Base-by-base conservation (phyloP, 2,113 vertebrate genomes). In the Casuarius casuarius region DNA sequence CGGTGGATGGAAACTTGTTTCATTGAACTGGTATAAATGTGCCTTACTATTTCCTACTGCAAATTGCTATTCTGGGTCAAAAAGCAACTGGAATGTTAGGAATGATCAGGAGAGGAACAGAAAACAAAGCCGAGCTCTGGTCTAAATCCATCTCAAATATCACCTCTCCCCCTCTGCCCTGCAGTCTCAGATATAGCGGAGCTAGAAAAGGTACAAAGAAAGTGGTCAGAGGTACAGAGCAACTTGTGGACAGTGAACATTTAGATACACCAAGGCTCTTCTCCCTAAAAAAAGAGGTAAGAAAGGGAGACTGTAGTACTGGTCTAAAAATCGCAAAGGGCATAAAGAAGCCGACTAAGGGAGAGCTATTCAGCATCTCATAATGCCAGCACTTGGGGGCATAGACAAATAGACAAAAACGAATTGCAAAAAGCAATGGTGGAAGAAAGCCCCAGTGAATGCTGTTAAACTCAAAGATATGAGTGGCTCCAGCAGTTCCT, bases 81-180 rank as follows among this genome's bases (percentile, higher is more conserved):
- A 94, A 89, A 89, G 35, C 73, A 94, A 42, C 61, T 78, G 92
- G 89, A 94, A 92, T 91, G 80, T 49, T 77, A 73, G 76, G 89
- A 94, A 91, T 95, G 80, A 61, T 28, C 58, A 77, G 61, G 42
- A 94, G 61, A 91, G 38, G 89, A 95, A 87, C 68, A 96, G 71
- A 94, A 94, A 84, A 91, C 87, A 94, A 81, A 75, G 52, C 72
- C 89, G 70, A 95, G 35, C 38, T 17, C 92, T 12, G 48, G 70
- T 78, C 51, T 8, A 87, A 87, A 75, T 71, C 65, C 59, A 46
- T 71, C 81, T 87, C 81, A 59, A n/a, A n/a, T 76, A 52, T 2
- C 1, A 0, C 21, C 29, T 54, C n/a, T 49, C 48, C 40, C 46
- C 46, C 76, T 21, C 63, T 76, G 70, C 42, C 56, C 81, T 67